Conservation (phyloP, 2,113 vertebrate genomes). For the Halcyon malimbica region DNA sequence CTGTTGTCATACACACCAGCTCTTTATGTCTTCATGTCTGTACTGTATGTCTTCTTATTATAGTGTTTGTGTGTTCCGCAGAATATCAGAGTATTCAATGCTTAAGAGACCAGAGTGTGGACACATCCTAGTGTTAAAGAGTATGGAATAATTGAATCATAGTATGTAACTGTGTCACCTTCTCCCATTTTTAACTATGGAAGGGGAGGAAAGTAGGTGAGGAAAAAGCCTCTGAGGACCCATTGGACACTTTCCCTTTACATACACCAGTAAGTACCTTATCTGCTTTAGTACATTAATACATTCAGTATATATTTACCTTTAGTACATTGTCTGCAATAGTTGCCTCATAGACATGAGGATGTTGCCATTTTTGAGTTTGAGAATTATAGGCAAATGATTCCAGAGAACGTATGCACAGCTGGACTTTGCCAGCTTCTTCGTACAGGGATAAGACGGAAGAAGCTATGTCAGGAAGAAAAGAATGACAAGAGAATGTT, state of each 20-base stretch:
- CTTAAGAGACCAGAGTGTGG: neutral
- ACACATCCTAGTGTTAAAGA: neutral
- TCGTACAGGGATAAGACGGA: neutral
- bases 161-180: neutral
- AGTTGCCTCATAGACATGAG: neutral
- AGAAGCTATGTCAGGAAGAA: neutral
- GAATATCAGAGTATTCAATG: neutral
- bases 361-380: neutral
- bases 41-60: neutral
- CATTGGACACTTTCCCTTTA: neutral
- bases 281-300: neutral
- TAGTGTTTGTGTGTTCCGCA: neutral
- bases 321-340: neutral
- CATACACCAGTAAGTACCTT: neutral
- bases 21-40: neutral
- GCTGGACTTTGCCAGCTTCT: neutral
- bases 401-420: neutral
- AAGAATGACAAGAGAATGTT: neutral
- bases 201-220: neutral
- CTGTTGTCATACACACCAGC: neutral
- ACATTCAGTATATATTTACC: neutral
- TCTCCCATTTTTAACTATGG: neutral
- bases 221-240: neutral
- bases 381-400: neutral
- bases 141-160: neutral